Percentiles rank a stretch among this genome's conserved stretches.
phyloP scores from a whole-genome alignment of 2,797 vertebrate genomes.

The Melanotaenia trifasciata region DNA sequence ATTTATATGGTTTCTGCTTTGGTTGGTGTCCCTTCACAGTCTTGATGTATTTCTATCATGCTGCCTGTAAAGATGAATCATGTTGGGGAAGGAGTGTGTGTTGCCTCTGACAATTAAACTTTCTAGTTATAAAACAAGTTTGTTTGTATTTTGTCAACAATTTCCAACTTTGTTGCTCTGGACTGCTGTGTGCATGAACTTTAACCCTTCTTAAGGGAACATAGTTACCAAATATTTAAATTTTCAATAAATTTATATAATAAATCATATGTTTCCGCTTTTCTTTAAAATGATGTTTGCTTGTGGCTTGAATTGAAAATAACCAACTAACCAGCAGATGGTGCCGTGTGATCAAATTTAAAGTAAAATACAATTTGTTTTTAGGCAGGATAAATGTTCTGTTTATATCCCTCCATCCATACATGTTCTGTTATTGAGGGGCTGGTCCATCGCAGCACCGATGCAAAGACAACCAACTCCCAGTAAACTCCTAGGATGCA shows the following conservation, averaged over 20 bases:
- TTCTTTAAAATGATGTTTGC: not conserved
- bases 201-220: not conserved
- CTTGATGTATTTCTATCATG: conserved; percentile 5
- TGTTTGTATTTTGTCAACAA: not conserved
- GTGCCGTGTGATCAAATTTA: conserved; percentile 38
- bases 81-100: not conserved
- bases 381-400: too few relatives aligned
- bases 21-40: not conserved
- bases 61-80: conserved; percentile 7
- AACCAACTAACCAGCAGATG: conserved; percentile 69
- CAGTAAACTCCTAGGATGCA: too few relatives aligned
- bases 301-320: conserved; percentile 1
- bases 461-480: too few relatives aligned
- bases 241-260: conserved; percentile 29
- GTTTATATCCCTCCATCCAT: too few relatives aligned
- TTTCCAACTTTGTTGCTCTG: not conserved
- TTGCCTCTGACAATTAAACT: conserved; percentile 11
- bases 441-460: too few relatives aligned
- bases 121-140: conserved; percentile 1
- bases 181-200: conserved; percentile 24
- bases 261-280: not conserved
- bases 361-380: not conserved
- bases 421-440: too few relatives aligned
- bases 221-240: conserved; percentile 12
- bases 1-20: not conserved